Evolutionary conservation across 1,140 invertebrate genomes (phyloP).

Genomic region (Sarcophaga peregrina): DNA sequence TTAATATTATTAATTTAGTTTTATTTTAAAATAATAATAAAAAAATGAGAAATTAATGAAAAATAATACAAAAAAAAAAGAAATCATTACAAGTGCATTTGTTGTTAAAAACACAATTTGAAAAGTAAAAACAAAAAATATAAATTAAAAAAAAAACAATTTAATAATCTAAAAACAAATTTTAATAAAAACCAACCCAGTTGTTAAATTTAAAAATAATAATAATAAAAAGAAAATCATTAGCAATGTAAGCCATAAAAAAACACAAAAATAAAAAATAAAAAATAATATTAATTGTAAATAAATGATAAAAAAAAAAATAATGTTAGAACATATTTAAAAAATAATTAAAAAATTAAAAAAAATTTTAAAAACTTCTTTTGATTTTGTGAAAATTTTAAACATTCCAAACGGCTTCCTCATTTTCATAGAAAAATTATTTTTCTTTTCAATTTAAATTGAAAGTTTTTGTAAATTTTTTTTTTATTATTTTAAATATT

Average conservation of each 20-base stretch:
- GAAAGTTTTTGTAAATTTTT: slow-evolving; percentile 1
- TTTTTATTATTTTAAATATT: slow-evolving; percentile 16
- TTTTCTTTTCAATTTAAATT: slow-evolving; percentile 29
- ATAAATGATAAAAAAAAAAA: slow-evolving; percentile 14
- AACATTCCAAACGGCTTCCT: slow-evolving; percentile 36
- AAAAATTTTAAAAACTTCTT: slow-evolving; percentile 25
- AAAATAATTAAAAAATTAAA: background rate
- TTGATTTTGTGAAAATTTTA: slow-evolving; percentile 11
- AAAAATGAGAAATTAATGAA: background rate
- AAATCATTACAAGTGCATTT: background rate
- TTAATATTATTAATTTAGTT: background rate
- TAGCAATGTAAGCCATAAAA: too few species aligned
- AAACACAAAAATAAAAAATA: background rate
- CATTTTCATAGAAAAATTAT: slow-evolving; percentile 35
- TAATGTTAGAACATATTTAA: background rate
- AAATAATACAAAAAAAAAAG: background rate
- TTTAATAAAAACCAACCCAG: background rate
- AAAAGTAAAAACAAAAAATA: slow-evolving; percentile 2
- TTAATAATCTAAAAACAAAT: background rate
- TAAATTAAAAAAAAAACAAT: background rate
- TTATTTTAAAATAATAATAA: background rate
- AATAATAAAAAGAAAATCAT: background rate
- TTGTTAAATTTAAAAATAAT: slow-evolving; percentile 12
- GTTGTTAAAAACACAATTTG: slow-evolving; percentile 21
- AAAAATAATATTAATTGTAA: slow-evolving; percentile 19